Evolutionary conservation across 2,888 invertebrate genomes (phyloP).

Genomic region (Sericinus montela): DNA sequence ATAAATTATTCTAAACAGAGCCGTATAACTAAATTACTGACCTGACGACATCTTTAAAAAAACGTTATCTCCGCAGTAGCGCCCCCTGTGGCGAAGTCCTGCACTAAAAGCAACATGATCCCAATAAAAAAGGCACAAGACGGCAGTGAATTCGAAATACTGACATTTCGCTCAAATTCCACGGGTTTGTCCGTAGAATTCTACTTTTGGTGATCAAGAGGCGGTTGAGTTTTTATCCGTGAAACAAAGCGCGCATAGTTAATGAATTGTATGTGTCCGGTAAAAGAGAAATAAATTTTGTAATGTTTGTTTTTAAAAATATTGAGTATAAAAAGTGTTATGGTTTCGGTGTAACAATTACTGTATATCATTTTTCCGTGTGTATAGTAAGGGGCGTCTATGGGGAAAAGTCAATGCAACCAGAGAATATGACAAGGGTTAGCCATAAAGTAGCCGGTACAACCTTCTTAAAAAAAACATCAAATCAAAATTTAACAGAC

Average conservation of each 20-base stretch:
- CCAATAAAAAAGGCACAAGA: conserved; percentile 16
- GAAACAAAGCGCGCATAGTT: conserved; percentile 8
- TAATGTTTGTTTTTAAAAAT: no score
- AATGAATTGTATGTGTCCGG: conserved; percentile 3
- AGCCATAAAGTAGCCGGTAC: no score
- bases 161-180: conserved; percentile 20
- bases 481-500: no score
- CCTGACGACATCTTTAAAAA: conserved; percentile 19
- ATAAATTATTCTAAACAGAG: conserved; percentile 34
- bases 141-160: conserved; percentile 17
- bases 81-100: conserved; percentile 24
- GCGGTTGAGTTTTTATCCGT: conserved; percentile 10
- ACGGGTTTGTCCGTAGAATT: conserved; percentile 18
- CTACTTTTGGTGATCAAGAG: conserved; percentile 14
- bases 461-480: no score
- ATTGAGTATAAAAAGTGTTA: no score
- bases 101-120: conserved; percentile 14
- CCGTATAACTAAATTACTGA: conserved; percentile 41
- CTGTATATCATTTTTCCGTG: no score
- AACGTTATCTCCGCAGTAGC: conserved; percentile 25
- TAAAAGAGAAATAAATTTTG: not conserved
- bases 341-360: no score
- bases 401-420: no score
- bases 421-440: no score
- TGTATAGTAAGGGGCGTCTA: no score